Conservation (phyloP, 2,797 vertebrate genomes). For the Melanotaenia boesemani region DNA sequence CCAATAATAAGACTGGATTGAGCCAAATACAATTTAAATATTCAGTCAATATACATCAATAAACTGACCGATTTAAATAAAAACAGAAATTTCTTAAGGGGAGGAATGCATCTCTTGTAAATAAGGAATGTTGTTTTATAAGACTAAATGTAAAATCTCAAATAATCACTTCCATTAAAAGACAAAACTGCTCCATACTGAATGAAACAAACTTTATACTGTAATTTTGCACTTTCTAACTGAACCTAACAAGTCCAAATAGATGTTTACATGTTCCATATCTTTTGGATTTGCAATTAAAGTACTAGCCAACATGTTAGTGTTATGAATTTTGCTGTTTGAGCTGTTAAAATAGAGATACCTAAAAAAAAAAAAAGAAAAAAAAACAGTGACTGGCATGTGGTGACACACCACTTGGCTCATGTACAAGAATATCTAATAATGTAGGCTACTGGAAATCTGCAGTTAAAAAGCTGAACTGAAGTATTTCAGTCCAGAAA, state of each 20-base stretch:
- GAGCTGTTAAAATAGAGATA: constrained; percentile 30
- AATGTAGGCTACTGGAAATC: not conserved
- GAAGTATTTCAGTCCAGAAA: not conserved
- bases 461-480: not conserved
- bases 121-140: not conserved
- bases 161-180: not conserved
- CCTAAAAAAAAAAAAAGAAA: not conserved
- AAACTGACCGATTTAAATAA: not conserved
- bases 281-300: not conserved
- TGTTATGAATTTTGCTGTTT: not conserved
- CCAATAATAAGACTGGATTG: not conserved
- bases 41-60: not conserved
- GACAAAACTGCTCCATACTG: not conserved
- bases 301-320: too few species aligned
- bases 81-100: not conserved
- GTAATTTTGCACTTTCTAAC: not conserved
- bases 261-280: not conserved
- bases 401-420: constrained; percentile 16
- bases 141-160: not conserved
- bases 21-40: not conserved
- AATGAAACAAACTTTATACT: not conserved
- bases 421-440: not conserved
- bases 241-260: not conserved
- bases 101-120: not conserved
- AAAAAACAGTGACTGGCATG: constrained; percentile 24